Conservation (phyloP, 2,888 invertebrate species). For the Trichopoda pennipes region DNA sequence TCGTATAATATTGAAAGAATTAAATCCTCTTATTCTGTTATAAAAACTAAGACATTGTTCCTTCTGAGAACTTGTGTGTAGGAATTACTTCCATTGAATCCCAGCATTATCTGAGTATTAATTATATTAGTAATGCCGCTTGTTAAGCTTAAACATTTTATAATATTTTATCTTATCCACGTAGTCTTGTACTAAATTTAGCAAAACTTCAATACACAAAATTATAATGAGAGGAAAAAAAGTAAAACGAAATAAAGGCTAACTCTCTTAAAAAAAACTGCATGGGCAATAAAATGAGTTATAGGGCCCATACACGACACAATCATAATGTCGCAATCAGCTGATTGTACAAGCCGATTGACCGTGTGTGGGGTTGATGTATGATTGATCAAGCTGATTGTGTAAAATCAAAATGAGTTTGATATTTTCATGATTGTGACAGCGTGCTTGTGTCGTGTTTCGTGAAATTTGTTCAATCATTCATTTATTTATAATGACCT, state of each 20-base stretch:
- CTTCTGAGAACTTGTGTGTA: not conserved
- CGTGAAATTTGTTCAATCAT: too few species aligned
- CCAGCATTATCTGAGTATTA: not conserved
- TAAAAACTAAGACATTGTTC: not conserved
- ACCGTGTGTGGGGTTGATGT: too few species aligned
- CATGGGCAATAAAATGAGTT: not conserved
- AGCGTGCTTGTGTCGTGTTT: too few species aligned
- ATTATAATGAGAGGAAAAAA: not conserved
- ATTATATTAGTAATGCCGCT: not conserved
- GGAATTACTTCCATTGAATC: conserved; percentile 12
- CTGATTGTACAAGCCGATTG: too few species aligned
- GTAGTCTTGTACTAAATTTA: conserved; percentile 39
- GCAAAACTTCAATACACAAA: not conserved
- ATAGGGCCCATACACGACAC: too few species aligned
- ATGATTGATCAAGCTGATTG: too few species aligned
- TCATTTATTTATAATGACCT: too few species aligned
- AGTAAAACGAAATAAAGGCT: not conserved
- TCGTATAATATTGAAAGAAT: conserved; percentile 6
- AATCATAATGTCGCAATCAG: too few species aligned
- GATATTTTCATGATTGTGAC: too few species aligned
- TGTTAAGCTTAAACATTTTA: conserved; percentile 37
- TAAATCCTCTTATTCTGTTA: conserved; percentile 39
- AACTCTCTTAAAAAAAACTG: conserved; percentile 9
- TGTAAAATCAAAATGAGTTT: too few species aligned
- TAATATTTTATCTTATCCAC: conserved; percentile 52